A percentile compares a stretch with the other conserved stretches of the same genome.
These are phyloP conservation scores for Drosophila pachea DNA, from an alignment of 1,140 invertebrate genomes.

Conservation along the genomic window DNA sequence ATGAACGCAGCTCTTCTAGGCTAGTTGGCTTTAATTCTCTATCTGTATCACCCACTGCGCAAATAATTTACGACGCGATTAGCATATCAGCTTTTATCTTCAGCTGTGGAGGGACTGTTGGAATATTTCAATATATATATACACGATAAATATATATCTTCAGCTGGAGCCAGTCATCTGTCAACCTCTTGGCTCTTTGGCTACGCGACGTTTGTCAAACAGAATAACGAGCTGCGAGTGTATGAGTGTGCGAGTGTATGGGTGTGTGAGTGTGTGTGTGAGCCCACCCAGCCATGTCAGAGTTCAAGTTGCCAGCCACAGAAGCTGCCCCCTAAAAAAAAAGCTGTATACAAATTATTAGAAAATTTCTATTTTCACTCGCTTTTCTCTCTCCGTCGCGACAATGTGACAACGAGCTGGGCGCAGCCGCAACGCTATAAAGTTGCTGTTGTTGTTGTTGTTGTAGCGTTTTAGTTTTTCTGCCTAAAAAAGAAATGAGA, in stretches of 20 bases:
- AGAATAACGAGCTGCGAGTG: conserved; percentile 56
- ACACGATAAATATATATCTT: background rate
- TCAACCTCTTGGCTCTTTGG: conserved; percentile 27
- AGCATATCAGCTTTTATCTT: conserved; percentile 5
- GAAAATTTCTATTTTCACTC: conserved; percentile 52
- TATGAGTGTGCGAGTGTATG: conserved; percentile 22
- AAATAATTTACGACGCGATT: background rate
- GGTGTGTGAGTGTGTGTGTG: conserved; percentile 14
- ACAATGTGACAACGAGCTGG: conserved; percentile 65
- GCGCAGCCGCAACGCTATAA: conserved; percentile 64
- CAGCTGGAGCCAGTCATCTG: conserved; percentile 26
- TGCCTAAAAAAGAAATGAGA: background rate
- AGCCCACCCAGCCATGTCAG: conserved; percentile 52
- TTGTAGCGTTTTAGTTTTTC: conserved; percentile 14
- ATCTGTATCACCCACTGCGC: background rate
- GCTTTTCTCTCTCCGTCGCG: conserved; percentile 37
- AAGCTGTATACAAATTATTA: conserved; percentile 48
- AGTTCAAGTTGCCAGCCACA: conserved; percentile 70
- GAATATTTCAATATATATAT: conserved; percentile 3
- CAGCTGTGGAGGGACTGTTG: background rate
- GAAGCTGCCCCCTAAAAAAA: conserved; percentile 32
- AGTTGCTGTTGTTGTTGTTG: conserved; percentile 18
- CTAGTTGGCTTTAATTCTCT: too few relatives aligned
- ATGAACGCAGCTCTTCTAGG: too few relatives aligned
- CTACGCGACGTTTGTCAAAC: conserved; percentile 55